Evolutionary conservation across 2,113 vertebrate genomes (phyloP).

Genomic region (Hassar affinis): DNA sequence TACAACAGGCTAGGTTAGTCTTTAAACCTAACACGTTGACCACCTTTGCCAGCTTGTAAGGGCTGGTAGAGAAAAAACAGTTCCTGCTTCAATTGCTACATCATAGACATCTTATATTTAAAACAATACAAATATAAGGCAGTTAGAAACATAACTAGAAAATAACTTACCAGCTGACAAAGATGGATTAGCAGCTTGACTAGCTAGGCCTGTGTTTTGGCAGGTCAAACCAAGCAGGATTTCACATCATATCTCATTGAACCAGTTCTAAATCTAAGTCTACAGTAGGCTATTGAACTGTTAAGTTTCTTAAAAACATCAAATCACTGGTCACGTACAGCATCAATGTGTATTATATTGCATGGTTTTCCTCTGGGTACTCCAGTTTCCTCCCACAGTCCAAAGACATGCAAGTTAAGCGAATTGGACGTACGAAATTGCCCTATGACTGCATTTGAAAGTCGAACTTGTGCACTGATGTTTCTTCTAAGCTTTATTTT

Average conservation of each 20-base stretch:
- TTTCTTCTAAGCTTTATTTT: background rate
- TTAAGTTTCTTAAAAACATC: background rate
- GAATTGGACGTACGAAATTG: too few relatives aligned
- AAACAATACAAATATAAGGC: background rate
- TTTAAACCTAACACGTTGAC: background rate
- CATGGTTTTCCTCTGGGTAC: too few relatives aligned
- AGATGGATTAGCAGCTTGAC: background rate
- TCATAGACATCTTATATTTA: background rate
- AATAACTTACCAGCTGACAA: background rate
- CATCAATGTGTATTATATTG: background rate
- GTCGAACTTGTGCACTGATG: too few relatives aligned
- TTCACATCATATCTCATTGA: background rate
- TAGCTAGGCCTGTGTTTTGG: background rate
- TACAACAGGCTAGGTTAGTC: background rate
- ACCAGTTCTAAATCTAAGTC: background rate
- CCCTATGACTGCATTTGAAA: too few relatives aligned
- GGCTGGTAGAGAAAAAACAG: background rate
- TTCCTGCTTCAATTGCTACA: background rate
- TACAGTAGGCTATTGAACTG: too few relatives aligned
- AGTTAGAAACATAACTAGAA: background rate
- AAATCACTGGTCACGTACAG: background rate
- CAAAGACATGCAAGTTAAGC: too few relatives aligned
- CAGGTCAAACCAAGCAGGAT: background rate
- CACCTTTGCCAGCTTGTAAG: background rate
- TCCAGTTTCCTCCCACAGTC: too few relatives aligned